Evolutionary conservation across 2,888 invertebrate genomes (phyloP), one percentile per base, ranked within the genome.

Genomic region (Nezara viridula): DNA sequence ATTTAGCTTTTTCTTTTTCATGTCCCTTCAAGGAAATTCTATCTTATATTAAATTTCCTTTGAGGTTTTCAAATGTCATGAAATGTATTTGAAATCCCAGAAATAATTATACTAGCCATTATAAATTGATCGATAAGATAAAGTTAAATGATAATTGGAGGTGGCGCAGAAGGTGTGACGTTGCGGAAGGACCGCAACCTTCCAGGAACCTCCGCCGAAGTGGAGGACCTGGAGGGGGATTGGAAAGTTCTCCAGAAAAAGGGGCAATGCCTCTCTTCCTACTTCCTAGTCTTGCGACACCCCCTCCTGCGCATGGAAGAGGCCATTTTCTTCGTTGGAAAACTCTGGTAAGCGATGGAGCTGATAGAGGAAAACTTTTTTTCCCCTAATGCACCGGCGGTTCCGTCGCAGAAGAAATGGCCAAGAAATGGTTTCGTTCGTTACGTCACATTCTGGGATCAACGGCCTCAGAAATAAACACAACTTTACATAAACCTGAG

Each of bases 241-340:
- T 81, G 81, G 81, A 81, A 81, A 81, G 81, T 81, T 81, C 24
- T 81, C 44, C 44, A 81, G 77, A 77, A 77, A 77, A 77, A 77
- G 77, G 81, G 81, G 81, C 81, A 81, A 81, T 40, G 81, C 44
- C 40, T 40, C 44, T 81, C 81, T 81, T 81, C 81, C 81, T 81
- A 47, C 81, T 81, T 81, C 81, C 81, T 81, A n/a, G 81, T 81
- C 81, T 81, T 81, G 81, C 81, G 81, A 81, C 81, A 81, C 81
- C 44, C 40, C 24, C 40, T 4, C 7, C 37, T 40, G 12, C 44
- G 40, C 6, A 14, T 44, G 81, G 44, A 47, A 24, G 16, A 44
- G 44, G 81, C 19, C 44, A 24, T 81, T 81, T 81, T 81, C 81
- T 24, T 81, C 24, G 24, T n/a, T 21, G 81, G 40, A 40, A 81